These are phyloP conservation scores for Threskiornis aethiopicus DNA, from an alignment of 2,797 vertebrate species.

Conservation along the genomic window DNA sequence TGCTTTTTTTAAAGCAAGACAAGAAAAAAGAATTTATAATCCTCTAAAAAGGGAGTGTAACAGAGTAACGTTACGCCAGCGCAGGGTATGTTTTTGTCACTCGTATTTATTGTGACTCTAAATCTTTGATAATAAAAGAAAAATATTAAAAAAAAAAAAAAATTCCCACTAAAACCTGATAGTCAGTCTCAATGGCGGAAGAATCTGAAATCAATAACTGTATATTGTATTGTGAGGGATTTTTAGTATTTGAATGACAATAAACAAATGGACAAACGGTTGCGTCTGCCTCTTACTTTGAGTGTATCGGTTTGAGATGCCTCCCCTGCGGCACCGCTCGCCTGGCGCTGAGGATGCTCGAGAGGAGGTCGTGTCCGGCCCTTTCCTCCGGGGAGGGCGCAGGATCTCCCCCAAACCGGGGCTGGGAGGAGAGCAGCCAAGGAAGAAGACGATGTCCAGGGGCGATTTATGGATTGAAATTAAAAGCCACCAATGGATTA, in stretches of 20 bases:
- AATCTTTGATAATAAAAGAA: neutral
- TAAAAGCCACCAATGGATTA: fast-evolving
- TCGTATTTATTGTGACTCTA: neutral
- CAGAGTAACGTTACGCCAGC: neutral
- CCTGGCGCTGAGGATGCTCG: fast-evolving
- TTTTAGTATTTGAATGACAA: constrained; percentile 15
- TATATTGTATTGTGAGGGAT: neutral
- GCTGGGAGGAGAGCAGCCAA: neutral
- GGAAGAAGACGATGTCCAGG: too few relatives aligned
- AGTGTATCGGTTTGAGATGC: fast-evolving
- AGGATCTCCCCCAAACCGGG: neutral
- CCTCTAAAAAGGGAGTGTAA: neutral
- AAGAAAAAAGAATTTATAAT: neutral
- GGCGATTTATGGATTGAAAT: neutral
- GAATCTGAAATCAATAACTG: neutral
- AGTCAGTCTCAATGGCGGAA: neutral
- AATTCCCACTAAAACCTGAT: neutral
- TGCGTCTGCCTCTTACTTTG: neutral
- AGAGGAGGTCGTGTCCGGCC: fast-evolving
- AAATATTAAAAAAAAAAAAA: neutral
- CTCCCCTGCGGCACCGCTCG: fast-evolving
- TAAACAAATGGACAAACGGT: constrained; percentile 7
- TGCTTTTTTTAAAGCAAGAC: neutral
- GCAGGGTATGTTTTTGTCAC: neutral
- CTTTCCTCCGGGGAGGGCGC: neutral